Conservation (phyloP, 2,888 invertebrate species). For the Emmelina monodactyla region DNA sequence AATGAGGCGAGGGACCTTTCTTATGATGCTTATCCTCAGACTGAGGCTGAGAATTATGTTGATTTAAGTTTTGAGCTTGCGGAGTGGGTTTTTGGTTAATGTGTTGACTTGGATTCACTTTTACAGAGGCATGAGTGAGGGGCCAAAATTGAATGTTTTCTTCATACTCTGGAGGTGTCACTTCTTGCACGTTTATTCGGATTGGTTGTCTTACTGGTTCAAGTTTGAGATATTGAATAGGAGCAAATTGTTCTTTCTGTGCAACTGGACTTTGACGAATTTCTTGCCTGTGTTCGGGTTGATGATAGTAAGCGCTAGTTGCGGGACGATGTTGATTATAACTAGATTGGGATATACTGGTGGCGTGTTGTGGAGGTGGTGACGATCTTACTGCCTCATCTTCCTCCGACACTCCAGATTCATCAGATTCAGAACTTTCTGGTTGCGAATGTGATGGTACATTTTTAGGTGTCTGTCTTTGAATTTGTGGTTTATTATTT, state of each 20-base stretch:
- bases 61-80: background rate
- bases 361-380: slow-evolving; percentile 7
- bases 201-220: too few relatives aligned
- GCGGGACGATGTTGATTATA: background rate
- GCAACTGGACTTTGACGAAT: slow-evolving; percentile 14
- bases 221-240: too few relatives aligned
- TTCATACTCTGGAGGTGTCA: slow-evolving; percentile 29
- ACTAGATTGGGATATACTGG: slow-evolving; percentile 1
- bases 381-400: slow-evolving; percentile 11
- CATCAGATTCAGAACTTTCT: slow-evolving; percentile 3
- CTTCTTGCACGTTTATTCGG: too few relatives aligned
- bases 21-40: slow-evolving; percentile 17
- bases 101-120: slow-evolving; percentile 37
- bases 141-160: slow-evolving; percentile 33
- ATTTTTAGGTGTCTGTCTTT: slow-evolving; percentile 14
- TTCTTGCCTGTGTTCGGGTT: slow-evolving; percentile 20
- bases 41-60: background rate
- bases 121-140: slow-evolving; percentile 25
- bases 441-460: background rate
- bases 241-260: too few relatives aligned
- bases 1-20: slow-evolving; percentile 21
- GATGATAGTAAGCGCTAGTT: slow-evolving; percentile 5
- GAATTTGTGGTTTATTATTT: slow-evolving; percentile 22
- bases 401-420: slow-evolving; percentile 12
- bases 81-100: slow-evolving; percentile 18